Conservation (phyloP, 2,888 invertebrate genomes). For the Harmothoe impar region DNA sequence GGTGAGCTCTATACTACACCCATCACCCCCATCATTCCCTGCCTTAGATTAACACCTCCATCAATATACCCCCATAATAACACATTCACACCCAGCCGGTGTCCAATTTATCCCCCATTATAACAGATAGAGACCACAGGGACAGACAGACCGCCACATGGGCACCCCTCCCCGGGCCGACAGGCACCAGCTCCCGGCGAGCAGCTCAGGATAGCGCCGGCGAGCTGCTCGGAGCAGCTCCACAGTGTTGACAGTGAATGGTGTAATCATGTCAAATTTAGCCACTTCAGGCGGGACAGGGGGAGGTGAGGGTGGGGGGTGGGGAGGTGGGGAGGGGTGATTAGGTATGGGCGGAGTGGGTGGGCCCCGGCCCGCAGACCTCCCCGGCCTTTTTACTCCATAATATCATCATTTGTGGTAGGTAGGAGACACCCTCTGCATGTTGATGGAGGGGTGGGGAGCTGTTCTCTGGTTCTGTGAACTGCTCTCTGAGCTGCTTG, state of each 20-base stretch:
- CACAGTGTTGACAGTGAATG: constrained; percentile 42
- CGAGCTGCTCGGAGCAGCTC: background rate
- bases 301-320: background rate
- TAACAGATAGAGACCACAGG: constrained; percentile 23
- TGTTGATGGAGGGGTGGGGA: constrained; percentile 14
- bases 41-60: background rate
- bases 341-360: too few relatives aligned
- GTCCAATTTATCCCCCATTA: constrained; percentile 42
- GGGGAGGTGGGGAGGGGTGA: background rate
- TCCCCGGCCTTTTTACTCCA: constrained; percentile 36
- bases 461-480: background rate
- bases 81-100: background rate
- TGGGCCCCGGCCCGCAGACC: background rate
- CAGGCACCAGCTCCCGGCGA: background rate
- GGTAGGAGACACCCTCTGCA: constrained; percentile 10
- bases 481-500: background rate
- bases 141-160: background rate
- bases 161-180: background rate
- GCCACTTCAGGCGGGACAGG: constrained; percentile 40
- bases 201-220: constrained; percentile 3
- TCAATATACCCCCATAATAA: background rate
- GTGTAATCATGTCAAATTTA: constrained; percentile 62
- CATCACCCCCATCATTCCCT: too few relatives aligned
- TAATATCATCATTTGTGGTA: constrained; percentile 59
- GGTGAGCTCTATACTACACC: too few relatives aligned